Conservation (phyloP, 2,113 vertebrate genomes). For the Camelus dromedarius region DNA sequence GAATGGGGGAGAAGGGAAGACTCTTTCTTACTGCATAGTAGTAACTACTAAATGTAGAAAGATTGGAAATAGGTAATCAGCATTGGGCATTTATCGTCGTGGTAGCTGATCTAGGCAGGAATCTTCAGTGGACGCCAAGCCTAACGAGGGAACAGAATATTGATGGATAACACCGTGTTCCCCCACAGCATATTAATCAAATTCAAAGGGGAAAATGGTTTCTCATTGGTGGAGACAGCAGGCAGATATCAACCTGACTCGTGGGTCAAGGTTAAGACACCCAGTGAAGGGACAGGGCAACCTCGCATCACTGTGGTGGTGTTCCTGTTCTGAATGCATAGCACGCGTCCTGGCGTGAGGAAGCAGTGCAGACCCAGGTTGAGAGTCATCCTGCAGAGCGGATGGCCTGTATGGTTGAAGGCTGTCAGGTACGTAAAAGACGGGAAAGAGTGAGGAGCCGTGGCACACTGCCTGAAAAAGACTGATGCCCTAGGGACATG, state of each 20-base stretch:
- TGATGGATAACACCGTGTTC: neutral
- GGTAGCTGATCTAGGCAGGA: neutral
- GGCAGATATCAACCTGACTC: neutral
- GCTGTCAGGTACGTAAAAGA: neutral
- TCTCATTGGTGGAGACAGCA: neutral
- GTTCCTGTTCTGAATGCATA: neutral
- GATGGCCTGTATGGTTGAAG: neutral
- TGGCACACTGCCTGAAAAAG: neutral
- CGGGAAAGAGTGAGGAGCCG: neutral
- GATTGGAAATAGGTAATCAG: neutral
- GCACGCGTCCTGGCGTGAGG: neutral
- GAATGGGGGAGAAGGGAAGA: neutral
- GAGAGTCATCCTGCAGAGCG: neutral
- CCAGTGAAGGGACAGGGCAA: neutral
- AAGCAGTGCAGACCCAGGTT: neutral
- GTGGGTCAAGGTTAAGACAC: neutral
- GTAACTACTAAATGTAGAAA: neutral
- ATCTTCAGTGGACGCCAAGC: neutral
- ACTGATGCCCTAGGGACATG: neutral
- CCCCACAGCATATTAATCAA: neutral
- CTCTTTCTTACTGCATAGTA: neutral
- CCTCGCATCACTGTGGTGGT: neutral
- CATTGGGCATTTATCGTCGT: neutral
- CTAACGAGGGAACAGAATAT: neutral
- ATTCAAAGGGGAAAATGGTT: neutral